Percentiles rank a stretch among this genome's conserved stretches.
Conservation (phyloP, 2,113 vertebrate genomes). For the Carassius gibelio region DNA sequence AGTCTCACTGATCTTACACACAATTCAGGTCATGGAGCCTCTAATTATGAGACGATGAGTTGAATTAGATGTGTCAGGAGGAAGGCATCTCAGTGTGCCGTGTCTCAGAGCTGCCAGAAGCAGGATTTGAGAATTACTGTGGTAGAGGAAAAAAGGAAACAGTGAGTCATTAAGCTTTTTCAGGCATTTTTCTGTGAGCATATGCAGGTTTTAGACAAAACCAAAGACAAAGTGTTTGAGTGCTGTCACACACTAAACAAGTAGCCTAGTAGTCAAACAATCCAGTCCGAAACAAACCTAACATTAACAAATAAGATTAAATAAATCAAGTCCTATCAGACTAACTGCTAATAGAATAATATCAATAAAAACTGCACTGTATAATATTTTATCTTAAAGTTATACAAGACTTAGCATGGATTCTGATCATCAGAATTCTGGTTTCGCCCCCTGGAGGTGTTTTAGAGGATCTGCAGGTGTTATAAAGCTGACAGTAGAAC, state of each 20-base stretch:
- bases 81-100: neutral
- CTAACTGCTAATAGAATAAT: neutral
- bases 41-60: neutral
- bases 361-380: too few species aligned
- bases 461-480: too few species aligned
- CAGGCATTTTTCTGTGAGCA: neutral
- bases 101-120: neutral
- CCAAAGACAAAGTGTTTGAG: neutral
- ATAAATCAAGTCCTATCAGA: neutral
- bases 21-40: conserved; percentile 12
- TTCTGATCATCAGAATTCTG: too few species aligned
- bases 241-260: neutral
- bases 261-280: neutral
- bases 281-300: neutral
- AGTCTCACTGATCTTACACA: neutral
- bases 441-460: too few species aligned
- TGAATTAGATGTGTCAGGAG: neutral
- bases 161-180: neutral
- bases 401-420: too few species aligned
- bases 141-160: neutral
- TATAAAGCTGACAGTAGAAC: too few species aligned
- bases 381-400: too few species aligned
- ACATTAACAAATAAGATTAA: neutral
- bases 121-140: conserved; percentile 1
- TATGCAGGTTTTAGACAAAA: neutral